phyloP scores from a whole-genome alignment of 2,797 vertebrate genomes.

The Cyclura pinguis region DNA sequence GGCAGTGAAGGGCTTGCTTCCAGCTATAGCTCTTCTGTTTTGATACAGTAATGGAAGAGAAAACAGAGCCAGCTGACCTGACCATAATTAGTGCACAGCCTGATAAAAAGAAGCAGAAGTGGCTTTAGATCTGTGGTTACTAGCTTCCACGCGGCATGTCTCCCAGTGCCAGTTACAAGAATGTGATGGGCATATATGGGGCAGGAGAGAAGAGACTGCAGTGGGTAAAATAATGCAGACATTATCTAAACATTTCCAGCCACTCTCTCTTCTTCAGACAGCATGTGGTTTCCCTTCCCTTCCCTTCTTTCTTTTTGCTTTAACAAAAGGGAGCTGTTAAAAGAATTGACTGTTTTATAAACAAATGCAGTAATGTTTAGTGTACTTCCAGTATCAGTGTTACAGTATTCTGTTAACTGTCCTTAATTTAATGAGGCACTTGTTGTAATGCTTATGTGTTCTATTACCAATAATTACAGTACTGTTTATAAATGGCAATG shows the following conservation, averaged over 20 bases:
- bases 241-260: not conserved
- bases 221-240: not conserved
- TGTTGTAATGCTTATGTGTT: slow-evolving; percentile 32
- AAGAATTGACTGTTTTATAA: slow-evolving; percentile 27
- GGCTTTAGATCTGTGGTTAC: not conserved
- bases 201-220: not conserved
- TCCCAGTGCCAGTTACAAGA: not conserved
- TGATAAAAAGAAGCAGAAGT: not conserved
- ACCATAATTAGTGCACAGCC: not conserved
- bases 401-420: slow-evolving; percentile 25
- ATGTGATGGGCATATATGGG: not conserved
- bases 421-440: slow-evolving; percentile 35
- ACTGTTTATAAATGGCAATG: slow-evolving; percentile 47
- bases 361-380: slow-evolving; percentile 23
- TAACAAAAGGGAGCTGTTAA: slow-evolving; percentile 7
- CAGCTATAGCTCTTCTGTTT: not conserved
- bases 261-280: not conserved
- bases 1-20: not conserved
- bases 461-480: slow-evolving; percentile 52
- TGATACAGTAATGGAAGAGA: not conserved
- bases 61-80: not conserved
- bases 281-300: not conserved
- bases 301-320: not conserved
- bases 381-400: slow-evolving; percentile 18
- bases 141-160: not conserved